Percentiles rank a stretch among this genome's conserved stretches.
Conservation (phyloP, 2,888 invertebrate genomes). For the Phyllotreta striolata region DNA sequence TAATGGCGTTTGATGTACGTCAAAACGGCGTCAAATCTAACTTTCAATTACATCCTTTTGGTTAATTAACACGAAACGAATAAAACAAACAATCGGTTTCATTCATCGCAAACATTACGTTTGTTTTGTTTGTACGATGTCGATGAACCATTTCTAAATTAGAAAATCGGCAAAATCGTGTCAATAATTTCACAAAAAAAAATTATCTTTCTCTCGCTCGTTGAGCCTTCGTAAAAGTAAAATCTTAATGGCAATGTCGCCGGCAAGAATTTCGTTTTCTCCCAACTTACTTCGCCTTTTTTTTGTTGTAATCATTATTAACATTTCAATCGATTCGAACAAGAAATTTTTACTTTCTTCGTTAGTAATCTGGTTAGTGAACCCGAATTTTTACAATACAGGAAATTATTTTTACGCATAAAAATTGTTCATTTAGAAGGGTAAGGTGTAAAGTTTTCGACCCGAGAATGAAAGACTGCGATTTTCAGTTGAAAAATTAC, state of each 20-base stretch:
- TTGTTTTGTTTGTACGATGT: slow-evolving; percentile 6
- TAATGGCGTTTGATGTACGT: too few species aligned
- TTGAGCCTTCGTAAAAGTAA: slow-evolving; percentile 16
- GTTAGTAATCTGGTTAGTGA: too few species aligned
- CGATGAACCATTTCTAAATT: slow-evolving; percentile 14
- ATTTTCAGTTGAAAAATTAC: too few species aligned
- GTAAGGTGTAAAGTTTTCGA: too few species aligned
- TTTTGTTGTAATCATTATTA: background rate
- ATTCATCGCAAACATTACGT: background rate
- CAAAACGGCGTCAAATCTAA: background rate
- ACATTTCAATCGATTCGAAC: background rate
- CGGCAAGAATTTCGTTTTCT: slow-evolving; percentile 12
- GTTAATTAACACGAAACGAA: slow-evolving; percentile 2
- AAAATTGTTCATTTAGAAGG: too few species aligned
- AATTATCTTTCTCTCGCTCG: slow-evolving; percentile 3
- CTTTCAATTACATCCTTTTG: background rate
- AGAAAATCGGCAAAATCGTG: slow-evolving; percentile 15
- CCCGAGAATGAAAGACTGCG: too few species aligned
- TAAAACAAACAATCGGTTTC: background rate
- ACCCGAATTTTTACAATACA: too few species aligned
- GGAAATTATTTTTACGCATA: too few species aligned
- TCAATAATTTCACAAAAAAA: slow-evolving; percentile 9
- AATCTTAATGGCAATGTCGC: slow-evolving; percentile 7
- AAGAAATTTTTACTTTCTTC: too few species aligned
- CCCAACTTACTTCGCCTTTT: background rate